Percentiles rank a stretch among this genome's conserved stretches.
phyloP scores from a whole-genome alignment of 2,113 vertebrate species.

The Genyomyrus donnyi region DNA sequence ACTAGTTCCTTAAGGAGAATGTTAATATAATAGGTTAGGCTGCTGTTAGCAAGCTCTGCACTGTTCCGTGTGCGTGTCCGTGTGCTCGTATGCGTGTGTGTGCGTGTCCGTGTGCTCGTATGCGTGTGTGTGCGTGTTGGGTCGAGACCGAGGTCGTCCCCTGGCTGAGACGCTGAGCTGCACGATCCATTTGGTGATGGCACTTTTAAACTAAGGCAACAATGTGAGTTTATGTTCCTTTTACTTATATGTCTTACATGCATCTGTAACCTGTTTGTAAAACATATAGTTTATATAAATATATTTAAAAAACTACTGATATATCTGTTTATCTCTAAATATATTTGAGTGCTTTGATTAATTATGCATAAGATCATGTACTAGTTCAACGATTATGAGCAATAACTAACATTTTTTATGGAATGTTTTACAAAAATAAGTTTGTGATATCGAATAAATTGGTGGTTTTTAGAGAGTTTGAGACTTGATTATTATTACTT shows the following conservation, averaged over 20 bases:
- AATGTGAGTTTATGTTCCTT: constrained; percentile 40
- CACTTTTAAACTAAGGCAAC: constrained; percentile 17
- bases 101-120: neutral
- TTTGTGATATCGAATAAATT: constrained; percentile 68
- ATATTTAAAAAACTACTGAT: constrained; percentile 23
- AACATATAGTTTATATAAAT: constrained; percentile 20
- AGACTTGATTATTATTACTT: constrained; percentile 11
- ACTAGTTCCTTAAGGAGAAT: constrained; percentile 64
- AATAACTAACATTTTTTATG: constrained; percentile 72
- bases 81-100: neutral
- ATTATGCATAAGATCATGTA: constrained; percentile 67
- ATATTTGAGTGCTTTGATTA: constrained; percentile 53
- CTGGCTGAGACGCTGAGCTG: constrained; percentile 5
- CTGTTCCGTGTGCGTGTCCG: constrained; percentile 5
- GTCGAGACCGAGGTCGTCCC: neutral
- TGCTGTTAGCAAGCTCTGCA: constrained; percentile 38
- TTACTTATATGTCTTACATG: constrained; percentile 40
- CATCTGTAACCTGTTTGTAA: neutral
- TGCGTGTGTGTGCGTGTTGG: neutral
- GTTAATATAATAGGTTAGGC: constrained; percentile 46
- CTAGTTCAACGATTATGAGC: constrained; percentile 61
- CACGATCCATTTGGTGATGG: constrained; percentile 12
- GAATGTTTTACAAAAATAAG: constrained; percentile 68
- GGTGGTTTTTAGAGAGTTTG: constrained; percentile 63
- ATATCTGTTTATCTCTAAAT: constrained; percentile 21